A percentile compares a stretch with the other conserved stretches of the same genome.
Evolutionary conservation across 2,888 invertebrate genomes (phyloP).

Genomic region (Holacanthella duospinosa): DNA sequence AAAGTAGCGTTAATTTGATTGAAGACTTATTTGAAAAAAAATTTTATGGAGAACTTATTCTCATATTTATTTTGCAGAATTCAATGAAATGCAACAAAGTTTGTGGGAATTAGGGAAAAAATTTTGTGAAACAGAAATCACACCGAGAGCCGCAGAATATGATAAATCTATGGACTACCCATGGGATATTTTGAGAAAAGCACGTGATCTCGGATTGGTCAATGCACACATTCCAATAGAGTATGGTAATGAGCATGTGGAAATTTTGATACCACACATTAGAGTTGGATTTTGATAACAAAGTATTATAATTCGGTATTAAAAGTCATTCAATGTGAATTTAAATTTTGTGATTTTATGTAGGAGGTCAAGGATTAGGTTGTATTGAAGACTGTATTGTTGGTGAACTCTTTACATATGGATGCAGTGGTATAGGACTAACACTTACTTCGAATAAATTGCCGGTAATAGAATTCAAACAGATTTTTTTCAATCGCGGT

Average conservation of each 20-base stretch:
- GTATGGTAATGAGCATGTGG: too few relatives aligned
- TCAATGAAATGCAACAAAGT: conserved; percentile 40
- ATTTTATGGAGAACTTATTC: too few relatives aligned
- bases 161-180: conserved; percentile 47
- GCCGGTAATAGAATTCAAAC: too few relatives aligned
- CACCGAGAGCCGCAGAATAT: conserved; percentile 46
- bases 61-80: too few relatives aligned
- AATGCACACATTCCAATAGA: conserved; percentile 44
- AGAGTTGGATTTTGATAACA: background rate
- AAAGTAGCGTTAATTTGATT: too few relatives aligned
- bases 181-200: conserved; percentile 47
- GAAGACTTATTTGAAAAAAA: too few relatives aligned
- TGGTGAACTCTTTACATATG: conserved; percentile 81
- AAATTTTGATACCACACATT: too few relatives aligned
- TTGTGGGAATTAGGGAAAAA: conserved; percentile 46
- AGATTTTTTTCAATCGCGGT: too few relatives aligned
- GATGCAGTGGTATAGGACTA: too few relatives aligned
- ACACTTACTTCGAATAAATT: too few relatives aligned
- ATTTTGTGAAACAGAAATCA: conserved; percentile 48
- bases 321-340: background rate
- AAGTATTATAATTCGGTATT: too few relatives aligned
- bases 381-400: conserved; percentile 70
- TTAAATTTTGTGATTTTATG: conserved; percentile 15
- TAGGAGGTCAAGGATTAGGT: conserved; percentile 67
- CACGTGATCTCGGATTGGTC: conserved; percentile 46